Evolutionary conservation across 2,113 vertebrate species (phyloP), one percentile per base, ranked within the genome.

Genomic region (Speoplatyrhinus poulsoni): DNA sequence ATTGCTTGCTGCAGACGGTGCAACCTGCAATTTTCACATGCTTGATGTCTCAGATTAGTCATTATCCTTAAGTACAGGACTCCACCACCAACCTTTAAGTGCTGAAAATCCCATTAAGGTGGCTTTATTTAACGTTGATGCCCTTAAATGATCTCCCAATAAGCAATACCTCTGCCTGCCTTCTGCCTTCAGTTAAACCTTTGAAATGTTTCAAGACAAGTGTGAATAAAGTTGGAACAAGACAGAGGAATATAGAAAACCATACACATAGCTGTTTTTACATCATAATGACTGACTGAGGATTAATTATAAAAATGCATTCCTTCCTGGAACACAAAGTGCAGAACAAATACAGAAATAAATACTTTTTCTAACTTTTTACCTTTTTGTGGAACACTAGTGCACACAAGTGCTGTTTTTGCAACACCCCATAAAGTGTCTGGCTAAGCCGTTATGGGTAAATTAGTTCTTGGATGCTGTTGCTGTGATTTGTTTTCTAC

Each of bases 61-160:
- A 87, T 90, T 88, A 91, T 91, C 85, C 80, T 75, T 91, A 92
- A 92, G 85, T 89, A 89, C 84, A 89, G 90, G 82, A 86, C 73
- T 79, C 62, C 53, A 12, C 84, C 85, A 86, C 79, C 88, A 70
- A 79, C 70, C 85, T 81, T 88, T 89, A 85, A 76, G 74, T 16
- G 19, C 80, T 47, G 54, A 82, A 77, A 88, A 90, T 82, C 75
- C 67, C 76, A 87, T 88, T 85, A 75, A 72, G 55, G 52, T 60
- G 52, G 61, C 81, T 90, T 89, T 73, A 80, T 88, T 85, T 84
- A 69, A 50, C 88, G 85, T 77, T 82, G 68, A 89, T 87, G 87
- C 79, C 74, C 79, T 65, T 70, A 81, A 88, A 84, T 84, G 68
- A 84, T 83, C 60, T 67, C 70, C 74, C 74, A 87, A 62, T 63